Evolutionary conservation across 2,888 invertebrate species (phyloP).

Genomic region (Cephus sareptanus): DNA sequence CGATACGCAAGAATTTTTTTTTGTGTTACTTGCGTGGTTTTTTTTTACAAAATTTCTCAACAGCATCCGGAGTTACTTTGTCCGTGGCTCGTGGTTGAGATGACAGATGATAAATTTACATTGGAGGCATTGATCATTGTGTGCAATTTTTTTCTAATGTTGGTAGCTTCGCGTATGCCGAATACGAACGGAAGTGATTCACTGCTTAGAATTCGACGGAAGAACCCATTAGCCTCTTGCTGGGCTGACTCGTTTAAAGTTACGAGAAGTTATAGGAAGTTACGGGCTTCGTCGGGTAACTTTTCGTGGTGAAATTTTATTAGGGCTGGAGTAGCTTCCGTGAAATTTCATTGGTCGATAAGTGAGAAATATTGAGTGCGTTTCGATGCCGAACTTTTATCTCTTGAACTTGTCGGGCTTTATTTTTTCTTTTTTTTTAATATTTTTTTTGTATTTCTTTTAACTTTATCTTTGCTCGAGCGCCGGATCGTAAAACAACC

Average conservation of each 20-base stretch:
- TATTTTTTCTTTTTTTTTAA: conserved; percentile 29
- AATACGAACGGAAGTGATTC: not conserved
- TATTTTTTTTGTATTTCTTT: not conserved
- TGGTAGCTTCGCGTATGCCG: not conserved
- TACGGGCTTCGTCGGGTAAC: not conserved
- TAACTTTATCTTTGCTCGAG: not conserved
- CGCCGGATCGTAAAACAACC: not conserved
- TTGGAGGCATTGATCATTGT: no score
- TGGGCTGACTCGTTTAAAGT: not conserved
- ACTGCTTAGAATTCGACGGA: not conserved
- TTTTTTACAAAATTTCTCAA: no score
- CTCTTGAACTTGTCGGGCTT: no score
- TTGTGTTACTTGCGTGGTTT: not conserved
- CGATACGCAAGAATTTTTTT: not conserved
- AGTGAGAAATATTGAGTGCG: not conserved
- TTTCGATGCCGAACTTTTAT: not conserved
- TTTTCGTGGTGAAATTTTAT: not conserved
- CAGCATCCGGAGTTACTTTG: no score
- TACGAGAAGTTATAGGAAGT: not conserved
- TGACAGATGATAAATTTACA: no score
- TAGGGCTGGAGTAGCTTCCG: not conserved
- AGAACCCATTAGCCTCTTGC: not conserved
- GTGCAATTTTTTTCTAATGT: no score
- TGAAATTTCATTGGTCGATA: not conserved
- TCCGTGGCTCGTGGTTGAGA: no score